These are phyloP conservation scores for Percopsis transmontana DNA, from an alignment of 2,113 vertebrate genomes.

Conservation along the genomic window DNA sequence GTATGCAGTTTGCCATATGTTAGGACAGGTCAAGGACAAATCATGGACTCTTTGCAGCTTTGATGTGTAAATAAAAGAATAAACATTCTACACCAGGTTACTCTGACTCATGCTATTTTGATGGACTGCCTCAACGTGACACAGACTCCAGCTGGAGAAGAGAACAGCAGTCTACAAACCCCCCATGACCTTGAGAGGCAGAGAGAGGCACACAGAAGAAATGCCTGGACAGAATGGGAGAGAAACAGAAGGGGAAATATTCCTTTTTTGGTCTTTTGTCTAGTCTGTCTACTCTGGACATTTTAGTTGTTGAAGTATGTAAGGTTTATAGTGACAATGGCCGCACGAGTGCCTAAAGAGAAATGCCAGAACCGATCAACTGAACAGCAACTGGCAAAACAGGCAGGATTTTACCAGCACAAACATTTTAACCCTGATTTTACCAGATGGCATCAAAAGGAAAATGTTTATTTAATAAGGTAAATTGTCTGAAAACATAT, in stretches of 20 bases:
- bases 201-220: constrained; percentile 9
- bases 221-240: not conserved
- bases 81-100: not conserved
- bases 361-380: constrained; percentile 63
- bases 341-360: constrained; percentile 52
- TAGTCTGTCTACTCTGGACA: constrained; percentile 29
- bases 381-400: constrained; percentile 32
- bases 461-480: not conserved
- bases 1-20: not conserved
- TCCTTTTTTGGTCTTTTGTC: constrained; percentile 10
- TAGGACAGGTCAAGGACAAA: not conserved
- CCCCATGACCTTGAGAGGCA: constrained; percentile 32
- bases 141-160: constrained; percentile 10
- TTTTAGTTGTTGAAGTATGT: constrained; percentile 42
- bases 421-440: constrained; percentile 9
- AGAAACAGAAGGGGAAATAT: constrained; percentile 21
- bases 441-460: not conserved
- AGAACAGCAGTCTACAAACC: not conserved
- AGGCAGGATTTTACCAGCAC: constrained; percentile 40
- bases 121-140: constrained; percentile 3
- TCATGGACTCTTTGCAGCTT: not conserved
- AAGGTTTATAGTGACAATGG: constrained; percentile 65
- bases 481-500: too few relatives aligned
- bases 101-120: not conserved
- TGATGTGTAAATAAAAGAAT: not conserved